Evolutionary conservation across 92 coral and sea anemone genomes (phyloP), one percentile per base, ranked within the genome.

Genomic region (Plumapathes pennacea): DNA sequence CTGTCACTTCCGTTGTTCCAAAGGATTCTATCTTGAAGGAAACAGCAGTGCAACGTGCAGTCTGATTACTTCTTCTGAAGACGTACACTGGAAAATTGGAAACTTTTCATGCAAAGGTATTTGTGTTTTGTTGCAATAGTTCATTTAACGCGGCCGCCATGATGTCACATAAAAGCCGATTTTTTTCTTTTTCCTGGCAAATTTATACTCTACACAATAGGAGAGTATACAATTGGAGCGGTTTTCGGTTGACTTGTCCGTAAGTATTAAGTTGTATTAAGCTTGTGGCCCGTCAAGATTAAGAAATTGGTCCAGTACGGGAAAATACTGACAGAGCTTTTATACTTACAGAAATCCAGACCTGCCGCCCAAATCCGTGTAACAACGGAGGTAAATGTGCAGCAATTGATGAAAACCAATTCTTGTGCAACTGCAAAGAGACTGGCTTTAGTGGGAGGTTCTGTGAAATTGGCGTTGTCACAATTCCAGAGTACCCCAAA

Each of bases 321-420:
- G n/a, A n/a, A n/a, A n/a, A n/a, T n/a, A n/a, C n/a, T n/a, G n/a
- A n/a, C 28, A 15, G 17, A 10, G 50, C 0, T n/a, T 18, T 38
- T 12, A 29, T 10, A 13, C 22, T 28, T 17, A 18, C 40, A 77
- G 84, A 25, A 10, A 46, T 69, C 1, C 34, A 54, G 22, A 73
- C 76, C 0, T 85, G 91, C 34, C 32, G 57, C 10, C 86, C 86
- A 10, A 85, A 47, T 56, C 91, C 91, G 3, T 85, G 91, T 36
- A 31, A 30, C 32, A 65, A 67, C 19, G 85, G 62, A 8, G 86
- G 86, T 17, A 38, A 27, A 50, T 85, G 91, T 29, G 23, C 20
- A 4, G 44, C 51, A 7, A 8, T 48, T 3, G 63, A 69, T 38
- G 30, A 44, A 15, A 46, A 46, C 24, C 32, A 32, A 0, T 85